These are phyloP conservation scores for Eucidaris tribuloides DNA, from an alignment of 35 echinoderm and acorn worm genomes.

Conservation along the genomic window DNA sequence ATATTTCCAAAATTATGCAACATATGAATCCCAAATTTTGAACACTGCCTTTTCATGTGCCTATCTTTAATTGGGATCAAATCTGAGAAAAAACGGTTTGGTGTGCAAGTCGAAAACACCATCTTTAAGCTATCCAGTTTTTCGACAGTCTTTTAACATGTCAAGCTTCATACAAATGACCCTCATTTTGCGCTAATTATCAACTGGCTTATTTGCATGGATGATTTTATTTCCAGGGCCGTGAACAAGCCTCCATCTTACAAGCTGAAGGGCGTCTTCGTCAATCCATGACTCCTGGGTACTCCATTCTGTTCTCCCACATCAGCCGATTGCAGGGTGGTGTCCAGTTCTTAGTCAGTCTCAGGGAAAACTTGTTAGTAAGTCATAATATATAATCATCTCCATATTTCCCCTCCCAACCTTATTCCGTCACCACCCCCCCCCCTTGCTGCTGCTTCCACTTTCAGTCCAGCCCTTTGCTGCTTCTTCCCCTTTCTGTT, in stretches of 20 bases:
- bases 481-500: too few species aligned
- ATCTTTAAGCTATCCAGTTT: too few species aligned
- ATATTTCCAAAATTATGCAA: too few species aligned
- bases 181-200: background rate
- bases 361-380: constrained; percentile 84
- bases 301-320: constrained; percentile 60
- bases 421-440: too few species aligned
- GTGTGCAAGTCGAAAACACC: too few species aligned
- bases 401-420: too few species aligned
- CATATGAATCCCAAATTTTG: too few species aligned
- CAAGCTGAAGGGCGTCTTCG: constrained; percentile 71
- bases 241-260: constrained; percentile 69
- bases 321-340: constrained; percentile 70
- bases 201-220: background rate
- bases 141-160: background rate
- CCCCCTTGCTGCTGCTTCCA: too few species aligned
- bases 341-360: constrained; percentile 89
- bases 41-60: background rate
- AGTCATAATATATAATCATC: too few species aligned
- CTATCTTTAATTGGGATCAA: background rate
- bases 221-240: too few species aligned
- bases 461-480: too few species aligned
- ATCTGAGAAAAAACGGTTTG: too few species aligned
- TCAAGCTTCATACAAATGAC: background rate
- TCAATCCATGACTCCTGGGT: constrained; percentile 62